A percentile compares a stretch with the other conserved stretches of the same genome.
Evolutionary conservation across 2,888 invertebrate genomes (phyloP).

Genomic region (Antitype chi): DNA sequence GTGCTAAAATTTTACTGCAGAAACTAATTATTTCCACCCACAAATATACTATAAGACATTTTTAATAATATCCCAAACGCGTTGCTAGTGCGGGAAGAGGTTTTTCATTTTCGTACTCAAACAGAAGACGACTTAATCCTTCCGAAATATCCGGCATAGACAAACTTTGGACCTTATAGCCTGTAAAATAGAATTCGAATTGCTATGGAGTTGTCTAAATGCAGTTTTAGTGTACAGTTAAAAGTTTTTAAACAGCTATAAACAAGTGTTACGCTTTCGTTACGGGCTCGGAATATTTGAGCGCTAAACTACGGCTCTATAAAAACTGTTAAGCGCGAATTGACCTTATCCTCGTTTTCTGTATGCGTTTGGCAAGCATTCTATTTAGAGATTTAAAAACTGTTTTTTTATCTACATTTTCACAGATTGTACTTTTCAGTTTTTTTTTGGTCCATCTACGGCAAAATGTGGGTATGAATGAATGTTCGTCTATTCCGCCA

Average conservation of each 20-base stretch:
- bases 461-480: too few relatives aligned
- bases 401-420: constrained; percentile 17
- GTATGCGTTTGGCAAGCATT: constrained; percentile 46
- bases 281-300: constrained; percentile 67
- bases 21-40: constrained; percentile 53
- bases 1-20: constrained; percentile 25
- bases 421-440: neutral
- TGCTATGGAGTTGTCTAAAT: constrained; percentile 42
- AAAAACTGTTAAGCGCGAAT: constrained; percentile 56
- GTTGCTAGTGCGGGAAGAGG: constrained; percentile 52
- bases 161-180: constrained; percentile 2
- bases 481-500: too few relatives aligned
- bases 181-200: constrained; percentile 5
- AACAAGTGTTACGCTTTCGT: constrained; percentile 73
- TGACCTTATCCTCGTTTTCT: constrained; percentile 43
- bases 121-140: constrained; percentile 63
- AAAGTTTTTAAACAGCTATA: constrained; percentile 72
- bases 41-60: constrained; percentile 34
- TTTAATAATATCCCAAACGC: constrained; percentile 59
- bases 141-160: constrained; percentile 1
- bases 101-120: constrained; percentile 64
- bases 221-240: constrained; percentile 63
- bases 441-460: neutral
- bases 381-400: constrained; percentile 20
- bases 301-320: constrained; percentile 51